Conservation (phyloP, 2,888 invertebrate species). For the Apamea epomidion region DNA sequence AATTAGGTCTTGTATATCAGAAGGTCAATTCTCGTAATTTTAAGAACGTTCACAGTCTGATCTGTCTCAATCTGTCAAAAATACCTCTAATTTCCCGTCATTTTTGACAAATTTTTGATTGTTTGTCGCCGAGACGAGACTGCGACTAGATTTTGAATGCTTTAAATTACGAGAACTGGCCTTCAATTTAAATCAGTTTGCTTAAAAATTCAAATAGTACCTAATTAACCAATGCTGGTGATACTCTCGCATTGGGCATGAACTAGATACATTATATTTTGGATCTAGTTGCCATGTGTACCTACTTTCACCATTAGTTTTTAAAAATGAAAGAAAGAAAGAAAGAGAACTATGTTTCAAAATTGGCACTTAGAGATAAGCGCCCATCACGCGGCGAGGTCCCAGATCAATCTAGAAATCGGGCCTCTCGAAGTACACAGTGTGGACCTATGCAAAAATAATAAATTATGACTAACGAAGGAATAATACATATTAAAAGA, state of each 20-base stretch:
- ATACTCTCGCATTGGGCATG: background rate
- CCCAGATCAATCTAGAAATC: constrained; percentile 31
- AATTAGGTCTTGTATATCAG: background rate
- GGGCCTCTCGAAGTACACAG: background rate
- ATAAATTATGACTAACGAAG: background rate
- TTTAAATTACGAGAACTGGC: too few relatives aligned
- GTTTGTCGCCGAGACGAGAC: too few relatives aligned
- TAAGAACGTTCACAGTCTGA: too few relatives aligned
- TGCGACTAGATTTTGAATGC: too few relatives aligned
- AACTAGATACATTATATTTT: constrained; percentile 11
- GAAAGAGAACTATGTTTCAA: background rate
- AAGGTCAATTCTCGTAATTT: too few relatives aligned
- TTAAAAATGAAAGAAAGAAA: too few relatives aligned
- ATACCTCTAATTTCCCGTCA: too few relatives aligned
- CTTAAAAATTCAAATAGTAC: background rate
- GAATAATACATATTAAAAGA: background rate
- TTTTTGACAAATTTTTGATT: too few relatives aligned
- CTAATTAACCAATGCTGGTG: background rate
- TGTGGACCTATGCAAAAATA: background rate
- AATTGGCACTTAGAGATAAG: constrained; percentile 5
- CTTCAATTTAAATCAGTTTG: background rate
- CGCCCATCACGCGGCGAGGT: background rate
- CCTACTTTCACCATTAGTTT: constrained; percentile 3
- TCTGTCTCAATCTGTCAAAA: too few relatives aligned
- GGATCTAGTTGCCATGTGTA: background rate